Evolutionary conservation across 2,888 invertebrate genomes (phyloP).

Genomic region (Volucella inflata): DNA sequence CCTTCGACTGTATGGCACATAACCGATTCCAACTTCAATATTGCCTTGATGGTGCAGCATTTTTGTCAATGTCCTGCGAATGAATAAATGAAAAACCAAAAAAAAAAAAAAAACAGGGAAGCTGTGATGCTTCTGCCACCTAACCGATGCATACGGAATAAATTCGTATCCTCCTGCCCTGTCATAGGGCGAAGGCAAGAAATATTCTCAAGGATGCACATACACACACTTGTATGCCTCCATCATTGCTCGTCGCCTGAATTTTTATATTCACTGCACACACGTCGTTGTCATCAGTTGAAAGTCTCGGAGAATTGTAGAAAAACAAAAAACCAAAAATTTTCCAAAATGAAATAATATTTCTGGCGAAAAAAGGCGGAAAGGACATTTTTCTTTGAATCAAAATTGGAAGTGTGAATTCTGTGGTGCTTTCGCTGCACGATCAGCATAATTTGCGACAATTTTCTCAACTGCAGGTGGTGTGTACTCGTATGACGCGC

Average conservation of each 20-base stretch:
- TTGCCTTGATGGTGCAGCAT: conserved; percentile 40
- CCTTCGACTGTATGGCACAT: conserved; percentile 36
- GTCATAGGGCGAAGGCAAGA: conserved; percentile 21
- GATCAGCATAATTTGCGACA: conserved; percentile 74
- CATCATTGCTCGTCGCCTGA: background rate
- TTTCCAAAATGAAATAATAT: conserved; percentile 65
- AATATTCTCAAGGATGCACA: conserved; percentile 56
- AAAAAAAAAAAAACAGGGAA: background rate
- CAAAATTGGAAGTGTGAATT: conserved; percentile 1
- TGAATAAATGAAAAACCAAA: background rate
- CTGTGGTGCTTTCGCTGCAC: conserved; percentile 47
- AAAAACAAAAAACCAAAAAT: conserved; percentile 21
- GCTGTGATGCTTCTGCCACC: conserved; percentile 1
- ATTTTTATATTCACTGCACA: conserved; percentile 72
- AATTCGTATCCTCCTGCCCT: conserved; percentile 41
- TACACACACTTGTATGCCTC: conserved; percentile 51
- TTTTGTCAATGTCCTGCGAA: conserved; percentile 46
- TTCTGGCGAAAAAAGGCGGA: conserved; percentile 37
- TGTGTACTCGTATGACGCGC: conserved; percentile 20
- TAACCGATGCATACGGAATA: conserved; percentile 69
- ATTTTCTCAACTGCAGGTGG: conserved; percentile 73
- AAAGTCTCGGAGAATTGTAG: conserved; percentile 7
- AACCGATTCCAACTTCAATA: conserved; percentile 66
- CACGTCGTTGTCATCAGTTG: conserved; percentile 64
- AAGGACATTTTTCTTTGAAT: conserved; percentile 73